Base-by-base conservation (phyloP, 2,888 invertebrate species). In the Odontocolon sp. region DNA sequence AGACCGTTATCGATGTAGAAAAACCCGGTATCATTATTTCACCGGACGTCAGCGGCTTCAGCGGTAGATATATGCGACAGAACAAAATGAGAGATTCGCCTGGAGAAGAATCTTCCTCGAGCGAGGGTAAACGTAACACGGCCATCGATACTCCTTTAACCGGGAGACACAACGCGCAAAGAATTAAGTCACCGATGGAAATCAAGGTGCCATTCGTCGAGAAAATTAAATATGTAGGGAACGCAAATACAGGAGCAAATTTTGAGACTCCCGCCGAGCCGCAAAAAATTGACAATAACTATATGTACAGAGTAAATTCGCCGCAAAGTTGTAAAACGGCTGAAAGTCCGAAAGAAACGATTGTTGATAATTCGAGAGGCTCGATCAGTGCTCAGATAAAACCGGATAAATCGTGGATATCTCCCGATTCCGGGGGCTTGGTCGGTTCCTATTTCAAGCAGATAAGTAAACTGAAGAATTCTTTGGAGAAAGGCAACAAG, bases 391-490 rank as follows among this genome's bases (percentile, higher is more conserved):
- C 68, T 21, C 70, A 66, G 0, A 82, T 82, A 2, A 69, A 80
- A 14, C 80, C 85, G 4, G 83, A 80, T 31, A 86, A 85, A 57
- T 85, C 86, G 0, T 80, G 80, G 70, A 85, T 88, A 67, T 81
- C 85, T 31, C 77, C 84, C 0, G 86, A 87, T 8, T 52, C 85
- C 0, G 83, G 84, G 0, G 85, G 82, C 42, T 78, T 87, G 8
- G 87, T 89, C 3, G 84, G 87, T 11, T 85, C 87, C 28, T 90
- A 89, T 57, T 78, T 89, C 11, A 85, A 84, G 28, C 90, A 90
- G 73, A 87, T 89, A 38, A 85, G 87, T 2, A 89, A 89, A 73
- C 83, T 88, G 2, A 86, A 82, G 9, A 75, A 82, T 14, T 75
- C 83, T 0, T 76, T 82, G 11, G 88, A 88, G 5, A 88, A 87